Percentiles rank a stretch among this genome's conserved stretches.
phyloP scores from a whole-genome alignment of 2,888 invertebrate species.

The Rapana venosa region DNA sequence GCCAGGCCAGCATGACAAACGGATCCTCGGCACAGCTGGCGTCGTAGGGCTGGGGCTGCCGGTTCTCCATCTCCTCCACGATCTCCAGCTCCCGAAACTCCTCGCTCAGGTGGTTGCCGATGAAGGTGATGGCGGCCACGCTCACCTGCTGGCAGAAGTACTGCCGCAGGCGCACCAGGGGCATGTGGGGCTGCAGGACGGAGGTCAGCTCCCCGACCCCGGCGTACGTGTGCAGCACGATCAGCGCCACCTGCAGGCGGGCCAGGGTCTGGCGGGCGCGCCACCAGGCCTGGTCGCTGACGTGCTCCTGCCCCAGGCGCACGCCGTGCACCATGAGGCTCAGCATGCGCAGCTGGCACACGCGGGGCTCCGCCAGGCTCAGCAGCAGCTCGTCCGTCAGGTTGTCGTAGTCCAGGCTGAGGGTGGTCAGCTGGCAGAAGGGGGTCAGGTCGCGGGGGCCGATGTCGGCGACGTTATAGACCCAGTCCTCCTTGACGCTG shows the following conservation, averaged over 20 bases:
- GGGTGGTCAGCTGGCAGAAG: conserved; percentile 82
- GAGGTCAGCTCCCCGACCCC: conserved; percentile 82
- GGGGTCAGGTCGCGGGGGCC: conserved; percentile 82
- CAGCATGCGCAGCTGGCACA: conserved; percentile 78
- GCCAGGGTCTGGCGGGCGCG: conserved; percentile 81
- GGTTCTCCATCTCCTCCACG: conserved; percentile 81
- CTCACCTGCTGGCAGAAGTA: conserved; percentile 86
- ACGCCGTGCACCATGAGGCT: conserved; percentile 86
- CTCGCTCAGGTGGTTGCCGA: conserved; percentile 77
- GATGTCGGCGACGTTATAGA: conserved; percentile 82
- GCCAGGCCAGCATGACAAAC: conserved; percentile 85
- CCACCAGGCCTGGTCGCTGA: conserved; percentile 84
- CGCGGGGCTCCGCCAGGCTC: conserved; percentile 60
- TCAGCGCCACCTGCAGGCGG: conserved; percentile 82
- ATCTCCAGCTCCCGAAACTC: conserved; percentile 83
- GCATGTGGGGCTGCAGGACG: conserved; percentile 85
- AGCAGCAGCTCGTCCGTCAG: conserved; percentile 72
- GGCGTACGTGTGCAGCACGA: conserved; percentile 85
- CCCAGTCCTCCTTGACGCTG: conserved; percentile 86
- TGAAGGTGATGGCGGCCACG: conserved; percentile 81
- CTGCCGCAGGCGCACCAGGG: conserved; percentile 85
- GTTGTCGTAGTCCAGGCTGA: conserved; percentile 80
- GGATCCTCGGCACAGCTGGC: conserved; percentile 80
- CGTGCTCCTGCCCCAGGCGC: conserved; percentile 83
- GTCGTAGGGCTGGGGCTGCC: conserved; percentile 54